Base-by-base conservation (phyloP, 2,888 invertebrate genomes). In the Oscheius sp. region DNA sequence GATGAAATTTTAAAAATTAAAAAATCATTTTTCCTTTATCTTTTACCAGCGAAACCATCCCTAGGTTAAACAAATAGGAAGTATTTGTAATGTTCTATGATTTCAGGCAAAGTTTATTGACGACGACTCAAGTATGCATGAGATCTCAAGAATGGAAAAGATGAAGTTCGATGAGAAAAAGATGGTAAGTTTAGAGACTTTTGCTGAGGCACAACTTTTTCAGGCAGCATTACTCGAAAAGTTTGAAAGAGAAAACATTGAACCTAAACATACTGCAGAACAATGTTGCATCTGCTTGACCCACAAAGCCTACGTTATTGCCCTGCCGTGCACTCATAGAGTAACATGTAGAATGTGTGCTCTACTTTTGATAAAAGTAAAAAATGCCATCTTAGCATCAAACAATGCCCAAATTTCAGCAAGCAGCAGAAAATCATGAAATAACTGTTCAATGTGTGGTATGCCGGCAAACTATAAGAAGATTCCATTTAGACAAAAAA, bases 231-330 rank as follows among this genome's bases (percentile, higher is more conserved):
- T 54, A 17, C 54, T 54, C 2, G 54, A 32, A 6, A 14, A 36
- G 8, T 54, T 32, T 17, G 54, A 54, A 33, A 54, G 36, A 32
- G 54, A 54, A 17, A 54, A 54, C 54, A 6, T 14, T n/a, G 17
- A 17, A 24, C 33, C 54, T 6, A n/a, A 2, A 2, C n/a, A 17
- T 6, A 2, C 26, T 6, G 59, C 24, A 9, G 59, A 59, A 28
- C 44, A 59, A 30, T 59, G 59, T 30, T 59, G 59, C 30, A n/a
- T 59, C n/a, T 59, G 59, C 20, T 12, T 59, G 4, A 28, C 44
- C 6, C 4, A 6, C 2, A 26, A 28, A n/a, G 59, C 59, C 14
- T 17, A 14, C 2, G 44, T 59, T 9, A 24, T 59, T 26, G 44
- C 41, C 9, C 26, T 44, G 2, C 59, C 59, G n/a, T 59, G 59